phyloP scores from a whole-genome alignment of 2,113 vertebrate species.

The Dasyprocta punctata region DNA sequence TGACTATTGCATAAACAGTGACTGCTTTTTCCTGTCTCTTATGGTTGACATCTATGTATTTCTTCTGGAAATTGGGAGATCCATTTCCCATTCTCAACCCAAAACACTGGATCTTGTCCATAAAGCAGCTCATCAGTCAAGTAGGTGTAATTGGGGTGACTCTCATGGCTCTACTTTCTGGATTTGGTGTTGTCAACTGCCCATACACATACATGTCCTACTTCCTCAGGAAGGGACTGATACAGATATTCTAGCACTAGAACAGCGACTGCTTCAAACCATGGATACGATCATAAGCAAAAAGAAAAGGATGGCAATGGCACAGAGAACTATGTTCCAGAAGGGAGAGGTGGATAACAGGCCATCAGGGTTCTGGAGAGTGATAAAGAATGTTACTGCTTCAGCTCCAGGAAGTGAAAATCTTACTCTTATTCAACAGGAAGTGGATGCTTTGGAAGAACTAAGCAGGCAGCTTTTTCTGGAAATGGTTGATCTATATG shows the following conservation, averaged over 20 bases:
- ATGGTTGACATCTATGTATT: constrained; percentile 99
- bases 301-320: constrained; percentile 99
- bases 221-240: constrained; percentile 99
- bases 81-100: constrained; percentile 99
- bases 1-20: constrained; percentile 94
- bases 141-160: constrained; percentile 99
- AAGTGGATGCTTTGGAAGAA: constrained; percentile 98
- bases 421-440: constrained; percentile 96
- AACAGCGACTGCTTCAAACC: constrained; percentile 96
- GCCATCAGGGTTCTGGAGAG: no score
- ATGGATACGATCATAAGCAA: constrained; percentile 99
- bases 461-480: constrained; percentile 98
- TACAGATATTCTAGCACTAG: constrained; percentile 95
- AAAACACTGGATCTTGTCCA: constrained; percentile 98
- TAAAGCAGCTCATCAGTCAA: constrained; percentile 98
- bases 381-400: no score
- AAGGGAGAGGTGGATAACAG: no score
- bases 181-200: constrained; percentile 99
- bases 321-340: no score
- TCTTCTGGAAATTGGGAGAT: constrained; percentile 99
- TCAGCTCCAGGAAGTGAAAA: no score
- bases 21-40: constrained; percentile 94
- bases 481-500: constrained; percentile 97
- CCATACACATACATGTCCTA: constrained; percentile 99
- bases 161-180: constrained; percentile 97